phyloP scores from a whole-genome alignment of 2,113 vertebrate genomes.

The Chaenocephalus aceratus region DNA sequence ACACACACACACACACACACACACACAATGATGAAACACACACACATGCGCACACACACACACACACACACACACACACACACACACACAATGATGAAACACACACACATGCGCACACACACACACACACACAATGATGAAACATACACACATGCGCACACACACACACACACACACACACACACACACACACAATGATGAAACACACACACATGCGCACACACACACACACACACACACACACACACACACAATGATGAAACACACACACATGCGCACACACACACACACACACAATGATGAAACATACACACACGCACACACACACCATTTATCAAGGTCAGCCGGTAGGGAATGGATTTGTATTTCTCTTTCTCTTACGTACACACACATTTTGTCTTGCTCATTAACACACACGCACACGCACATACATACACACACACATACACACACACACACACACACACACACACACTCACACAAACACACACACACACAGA shows the following conservation, averaged over 20 bases:
- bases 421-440: not conserved
- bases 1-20: not conserved
- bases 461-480: not conserved
- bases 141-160: not conserved
- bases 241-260: not conserved
- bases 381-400: not conserved
- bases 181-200: no score
- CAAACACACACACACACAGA: not conserved
- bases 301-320: not conserved
- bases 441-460: not conserved
- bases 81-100: not conserved
- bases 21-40: no score
- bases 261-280: not conserved
- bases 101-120: not conserved
- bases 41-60: no score
- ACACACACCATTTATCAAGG: not conserved
- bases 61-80: no score
- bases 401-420: not conserved
- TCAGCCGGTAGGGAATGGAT: not conserved
- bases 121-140: not conserved
- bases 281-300: no score
- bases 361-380: not conserved
- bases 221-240: accelerated
- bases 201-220: no score
- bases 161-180: not conserved